Evolutionary conservation across 2,888 invertebrate genomes (phyloP).

Genomic region (Leptothorax acervorum): DNA sequence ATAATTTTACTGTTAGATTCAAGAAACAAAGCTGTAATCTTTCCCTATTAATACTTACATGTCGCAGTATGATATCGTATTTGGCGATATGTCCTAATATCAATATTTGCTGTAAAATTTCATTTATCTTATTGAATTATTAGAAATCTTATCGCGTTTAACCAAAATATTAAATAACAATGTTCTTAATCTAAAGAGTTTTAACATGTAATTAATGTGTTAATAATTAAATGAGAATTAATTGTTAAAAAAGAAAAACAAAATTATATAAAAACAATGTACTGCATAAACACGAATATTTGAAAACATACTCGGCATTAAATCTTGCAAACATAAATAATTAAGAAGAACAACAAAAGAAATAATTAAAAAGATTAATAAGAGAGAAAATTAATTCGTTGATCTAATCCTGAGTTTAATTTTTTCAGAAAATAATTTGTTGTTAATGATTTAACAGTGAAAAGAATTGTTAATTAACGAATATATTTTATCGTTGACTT

Average conservation of each 20-base stretch:
- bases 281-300: neutral
- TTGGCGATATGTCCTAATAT: neutral
- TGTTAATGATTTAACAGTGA: neutral
- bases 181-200: neutral
- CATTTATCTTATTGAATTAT: neutral
- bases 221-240: too few species aligned
- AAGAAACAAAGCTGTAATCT: neutral
- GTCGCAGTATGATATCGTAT: neutral
- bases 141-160: neutral
- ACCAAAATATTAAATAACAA: neutral
- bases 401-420: neutral
- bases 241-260: neutral
- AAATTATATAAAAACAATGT: neutral
- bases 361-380: neutral
- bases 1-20: conserved; percentile 4
- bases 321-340: neutral
- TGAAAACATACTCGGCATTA: neutral
- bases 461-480: neutral
- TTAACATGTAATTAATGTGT: neutral
- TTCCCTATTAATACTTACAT: conserved; percentile 11
- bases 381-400: neutral
- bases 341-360: neutral
- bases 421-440: neutral
- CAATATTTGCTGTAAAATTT: neutral
- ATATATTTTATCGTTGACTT: conserved; percentile 4